phyloP scores from a whole-genome alignment of 2,888 invertebrate genomes.

The Nebria brevicollis region DNA sequence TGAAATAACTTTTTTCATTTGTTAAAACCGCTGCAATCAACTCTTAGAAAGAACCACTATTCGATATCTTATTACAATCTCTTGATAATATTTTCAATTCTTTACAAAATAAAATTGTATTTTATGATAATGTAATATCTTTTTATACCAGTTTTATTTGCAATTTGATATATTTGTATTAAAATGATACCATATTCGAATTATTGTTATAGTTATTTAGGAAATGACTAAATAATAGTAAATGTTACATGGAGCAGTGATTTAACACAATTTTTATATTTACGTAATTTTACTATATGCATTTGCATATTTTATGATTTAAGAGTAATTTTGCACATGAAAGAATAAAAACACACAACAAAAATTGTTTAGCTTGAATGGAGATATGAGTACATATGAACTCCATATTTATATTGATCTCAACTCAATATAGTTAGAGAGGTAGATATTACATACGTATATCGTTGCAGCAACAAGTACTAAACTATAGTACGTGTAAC shows the following conservation, averaged over 20 bases:
- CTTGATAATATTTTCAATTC: neutral
- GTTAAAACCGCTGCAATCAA: conserved; percentile 27
- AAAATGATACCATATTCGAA: too few relatives aligned
- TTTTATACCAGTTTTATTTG: neutral
- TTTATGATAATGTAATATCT: neutral
- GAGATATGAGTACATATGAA: neutral
- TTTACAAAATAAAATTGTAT: neutral
- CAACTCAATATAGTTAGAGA: neutral
- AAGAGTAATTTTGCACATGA: too few relatives aligned
- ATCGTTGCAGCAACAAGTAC: neutral
- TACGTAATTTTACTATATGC: too few relatives aligned
- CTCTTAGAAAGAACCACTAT: neutral
- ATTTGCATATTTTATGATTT: too few relatives aligned
- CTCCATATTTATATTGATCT: neutral
- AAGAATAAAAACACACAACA: too few relatives aligned
- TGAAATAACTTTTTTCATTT: conserved; percentile 43
- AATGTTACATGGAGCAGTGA: too few relatives aligned
- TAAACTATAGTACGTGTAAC: neutral
- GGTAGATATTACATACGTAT: neutral
- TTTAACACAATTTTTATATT: too few relatives aligned
- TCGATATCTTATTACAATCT: neutral
- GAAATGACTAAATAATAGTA: too few relatives aligned
- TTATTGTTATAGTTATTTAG: too few relatives aligned
- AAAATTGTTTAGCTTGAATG: too few relatives aligned
- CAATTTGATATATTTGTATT: too few relatives aligned